Base-by-base conservation (phyloP, 35 echinoderm and acorn worm genomes). In the Apostichopus japonicus region DNA sequence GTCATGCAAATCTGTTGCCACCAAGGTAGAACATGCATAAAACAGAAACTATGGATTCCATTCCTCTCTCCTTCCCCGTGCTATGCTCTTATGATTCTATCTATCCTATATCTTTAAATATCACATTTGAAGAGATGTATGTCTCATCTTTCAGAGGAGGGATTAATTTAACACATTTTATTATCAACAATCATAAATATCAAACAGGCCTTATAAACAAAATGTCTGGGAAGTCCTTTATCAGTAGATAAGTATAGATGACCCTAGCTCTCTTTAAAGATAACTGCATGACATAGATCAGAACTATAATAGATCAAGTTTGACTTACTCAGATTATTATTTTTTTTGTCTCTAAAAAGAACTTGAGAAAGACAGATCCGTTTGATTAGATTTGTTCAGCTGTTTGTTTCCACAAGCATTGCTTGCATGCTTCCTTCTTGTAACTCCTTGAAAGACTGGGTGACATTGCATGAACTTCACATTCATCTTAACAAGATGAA, bases 121-220 rank as follows among this genome's bases (percentile, higher is more conserved):
- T 75, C 71, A 75, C 17, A 75, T 21, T 44, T 19, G 11, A n/a
- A 19, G 22, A 75, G 71, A 75, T 75, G 71, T 75, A 75, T 19
- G 22, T 21, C 71, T 75, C 81, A 57, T 84, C 55, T 59, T 84
- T 59, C 22, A 58, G 16, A 84, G 56, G 54, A 11, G 57, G 56
- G 81, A 84, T 84, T 84, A 84, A 84, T 84, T 84, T 84, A 84
- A 84, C 81, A 84, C 81, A 44, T 84, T 75, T 84, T 84, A 84
- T 57, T 84, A 84, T 84, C 81, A 84, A 84, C 81, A 84, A 57
- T 84, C 81, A 84, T 84, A 84, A 84, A 84, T 84, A 84, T 84
- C 21, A n/a, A 16, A 84, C 81, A 84, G 57, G 81, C 81, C 8
- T 84, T 84, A 84, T 84, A 84, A 84, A 84, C 81, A 84, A 84